Evolutionary conservation across 2,888 invertebrate species (phyloP).

Genomic region (Drosophila austrosaltans): DNA sequence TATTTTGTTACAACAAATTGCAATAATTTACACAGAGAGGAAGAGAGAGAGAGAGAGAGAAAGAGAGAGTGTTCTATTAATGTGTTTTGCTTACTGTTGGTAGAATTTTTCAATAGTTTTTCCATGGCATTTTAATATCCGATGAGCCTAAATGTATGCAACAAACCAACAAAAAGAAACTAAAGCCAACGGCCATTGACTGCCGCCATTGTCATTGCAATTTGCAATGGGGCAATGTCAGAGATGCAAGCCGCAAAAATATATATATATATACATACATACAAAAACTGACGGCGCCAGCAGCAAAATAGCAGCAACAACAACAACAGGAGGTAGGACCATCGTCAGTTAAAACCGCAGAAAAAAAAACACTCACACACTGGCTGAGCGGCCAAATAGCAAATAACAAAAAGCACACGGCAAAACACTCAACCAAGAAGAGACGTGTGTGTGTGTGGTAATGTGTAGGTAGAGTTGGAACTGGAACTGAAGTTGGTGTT

Average conservation of each 20-base stretch:
- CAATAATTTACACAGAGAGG: background rate
- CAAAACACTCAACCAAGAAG: slow-evolving; percentile 66
- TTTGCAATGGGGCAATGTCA: slow-evolving; percentile 69
- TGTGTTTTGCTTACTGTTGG: slow-evolving; percentile 22
- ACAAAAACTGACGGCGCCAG: slow-evolving; percentile 56
- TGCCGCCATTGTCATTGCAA: slow-evolving; percentile 69
- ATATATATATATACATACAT: slow-evolving; percentile 8
- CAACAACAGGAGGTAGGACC: background rate
- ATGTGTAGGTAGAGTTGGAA: background rate
- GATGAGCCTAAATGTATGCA: slow-evolving; percentile 59
- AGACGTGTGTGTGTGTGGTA: slow-evolving; percentile 3
- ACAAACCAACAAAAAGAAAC: slow-evolving; percentile 16
- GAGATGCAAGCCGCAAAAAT: slow-evolving; percentile 62
- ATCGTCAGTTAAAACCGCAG: slow-evolving; percentile 54
- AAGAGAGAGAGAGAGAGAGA: no score
- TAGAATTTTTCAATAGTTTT: slow-evolving; percentile 60
- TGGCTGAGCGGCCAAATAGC: slow-evolving; percentile 67
- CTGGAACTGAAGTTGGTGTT: slow-evolving; percentile 12
- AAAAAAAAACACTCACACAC: slow-evolving; percentile 59
- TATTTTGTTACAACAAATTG: background rate
- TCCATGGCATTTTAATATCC: slow-evolving; percentile 65
- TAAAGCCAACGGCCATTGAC: slow-evolving; percentile 64
- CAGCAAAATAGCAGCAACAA: slow-evolving; percentile 35
- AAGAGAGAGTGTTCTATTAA: background rate
- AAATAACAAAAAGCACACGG: slow-evolving; percentile 76